Evolutionary conservation across 2,113 vertebrate species (phyloP), one percentile per base, ranked within the genome.

Genomic region (Atherinomorus stipes): DNA sequence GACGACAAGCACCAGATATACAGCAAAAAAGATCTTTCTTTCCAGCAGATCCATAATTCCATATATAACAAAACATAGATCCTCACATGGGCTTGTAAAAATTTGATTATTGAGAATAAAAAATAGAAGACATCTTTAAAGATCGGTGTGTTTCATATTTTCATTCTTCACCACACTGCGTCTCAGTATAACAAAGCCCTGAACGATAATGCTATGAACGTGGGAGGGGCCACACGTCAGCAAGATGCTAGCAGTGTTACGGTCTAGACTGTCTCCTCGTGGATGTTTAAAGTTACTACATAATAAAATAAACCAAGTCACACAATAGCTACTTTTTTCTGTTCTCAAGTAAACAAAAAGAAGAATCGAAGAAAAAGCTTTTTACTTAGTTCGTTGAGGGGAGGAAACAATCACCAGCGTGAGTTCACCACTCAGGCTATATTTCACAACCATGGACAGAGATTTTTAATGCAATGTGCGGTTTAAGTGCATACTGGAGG

Each of bases 171-270:
- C 65, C 68, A 15, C 79, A 9, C 57, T 64, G 51, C 60, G 51
- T 63, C 58, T 82, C 51, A 63, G 52, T 47, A 65, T 80, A 80
- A 87, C 85, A 87, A 85, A 87, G 85, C 66, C 28, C 59, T 3
- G 40, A 50, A 56, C 4, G 18, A 1, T 9, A 11, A 65, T 44
- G 28, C 10, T 67, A 49, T 51, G 19, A 56, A 64, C 50, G 49
- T 80, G 58, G 87, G 87, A 84, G 85, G 71, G 71, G 52, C 54
- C 23, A 57, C 25, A 31, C n/a, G 4, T 40, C 44, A 62, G 4
- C 16, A 1, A 37, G 50, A 1, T 16, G 11, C 4, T 15, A 11
- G 16, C 13, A 15, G 59, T 70, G 31, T 64, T 47, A 61, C 52
- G 84, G 84, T 86, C 78, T 82, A 66, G 13, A 78, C 58, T 53